Base-by-base conservation (phyloP, 1,140 invertebrate species). In the Holcopasites calliopsidis region DNA sequence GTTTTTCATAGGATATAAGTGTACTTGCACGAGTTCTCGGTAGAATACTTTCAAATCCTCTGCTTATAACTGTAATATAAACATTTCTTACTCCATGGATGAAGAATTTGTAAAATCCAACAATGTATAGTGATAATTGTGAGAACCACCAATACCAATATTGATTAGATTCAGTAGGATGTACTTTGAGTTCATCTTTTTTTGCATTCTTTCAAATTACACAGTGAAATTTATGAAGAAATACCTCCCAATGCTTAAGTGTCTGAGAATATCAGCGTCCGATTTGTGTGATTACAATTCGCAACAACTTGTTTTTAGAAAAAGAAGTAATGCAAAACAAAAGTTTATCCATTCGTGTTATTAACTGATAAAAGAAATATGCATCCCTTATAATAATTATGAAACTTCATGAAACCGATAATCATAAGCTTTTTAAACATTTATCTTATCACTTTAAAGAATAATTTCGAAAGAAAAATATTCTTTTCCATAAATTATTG, bases 91-190 rank as follows among this genome's bases (percentile, higher is more conserved):
- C 40, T 84, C 60, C 58, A 73, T 81, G 57, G 55, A 79, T 86
- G 62, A 79, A 85, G 78, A 86, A 87, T 85, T 84, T 85, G 85
- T 85, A 85, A 89, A 86, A 82, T 88, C 77, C 79, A 89, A 86
- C 77, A 86, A 86, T 82, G 79, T 71, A 64, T 77, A 69, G 73
- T 83, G 77, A 83, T 83, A 80, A 82, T 86, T 65, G 75, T 81
- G 84, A 80, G 61, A 86, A 86, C 69, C 57, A 79, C 50, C 70
- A 60, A 72, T 79, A 55, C 71, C 76, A 76, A 78, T 77, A 69
- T 49, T 74, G 71, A 77, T 85, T 72, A 31, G 49, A 44, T 83
- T 65, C 49, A 77, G 35, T 75, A 85, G 49, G 72, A 62, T 79
- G 60, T 76, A 72, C 31, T 58, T 64, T 61, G 49, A 47, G 64